Percentiles rank a stretch among this genome's conserved stretches.
phyloP scores from a whole-genome alignment of 2,888 invertebrate species.

The Molanna angustata region DNA sequence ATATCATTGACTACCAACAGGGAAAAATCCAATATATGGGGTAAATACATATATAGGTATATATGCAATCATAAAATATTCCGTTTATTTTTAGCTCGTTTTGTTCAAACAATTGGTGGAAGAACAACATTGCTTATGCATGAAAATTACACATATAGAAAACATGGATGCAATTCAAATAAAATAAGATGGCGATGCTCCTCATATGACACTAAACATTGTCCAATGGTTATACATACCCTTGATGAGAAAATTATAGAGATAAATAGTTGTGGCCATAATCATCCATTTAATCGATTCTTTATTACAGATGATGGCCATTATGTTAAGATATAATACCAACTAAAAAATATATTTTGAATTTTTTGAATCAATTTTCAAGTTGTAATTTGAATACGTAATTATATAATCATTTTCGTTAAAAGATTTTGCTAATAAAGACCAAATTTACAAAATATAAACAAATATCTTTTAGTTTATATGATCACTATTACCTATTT shows the following conservation, averaged over 20 bases:
- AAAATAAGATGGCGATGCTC: slow-evolving; percentile 10
- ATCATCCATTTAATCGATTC: background rate
- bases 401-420: no score
- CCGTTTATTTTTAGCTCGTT: slow-evolving; percentile 7
- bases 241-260: background rate
- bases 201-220: slow-evolving; percentile 1
- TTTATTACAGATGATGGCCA: background rate
- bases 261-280: background rate
- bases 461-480: no score
- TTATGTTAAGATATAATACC: slow-evolving; percentile 1
- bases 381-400: no score
- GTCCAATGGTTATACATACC: background rate
- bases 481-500: no score
- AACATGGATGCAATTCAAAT: background rate
- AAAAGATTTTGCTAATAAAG: no score
- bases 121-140: slow-evolving; percentile 14
- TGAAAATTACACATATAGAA: slow-evolving; percentile 16
- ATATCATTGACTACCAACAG: no score
- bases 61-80: background rate
- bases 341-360: no score
- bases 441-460: no score
- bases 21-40: background rate
- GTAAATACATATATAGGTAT: background rate
- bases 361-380: no score
- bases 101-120: background rate